phyloP scores from a whole-genome alignment of 2,888 invertebrate species.

The Diloba caeruleocephala region DNA sequence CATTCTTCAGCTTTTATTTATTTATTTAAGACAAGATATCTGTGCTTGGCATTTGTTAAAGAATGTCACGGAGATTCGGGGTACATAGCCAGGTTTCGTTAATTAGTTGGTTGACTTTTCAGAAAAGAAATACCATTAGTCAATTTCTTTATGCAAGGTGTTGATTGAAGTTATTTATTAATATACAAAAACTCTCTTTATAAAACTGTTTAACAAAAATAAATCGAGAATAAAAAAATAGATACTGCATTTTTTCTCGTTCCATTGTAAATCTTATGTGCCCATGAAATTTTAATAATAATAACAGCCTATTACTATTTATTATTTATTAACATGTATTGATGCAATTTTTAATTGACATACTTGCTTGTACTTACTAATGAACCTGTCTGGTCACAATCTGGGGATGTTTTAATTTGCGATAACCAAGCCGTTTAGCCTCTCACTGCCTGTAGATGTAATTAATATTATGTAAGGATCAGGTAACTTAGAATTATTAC shows the following conservation, averaged over 20 bases:
- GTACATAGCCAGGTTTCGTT: conserved; percentile 43
- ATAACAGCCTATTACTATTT: no score
- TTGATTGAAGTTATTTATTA: background rate
- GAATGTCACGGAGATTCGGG: conserved; percentile 33
- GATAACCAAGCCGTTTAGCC: conserved; percentile 54
- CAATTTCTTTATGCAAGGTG: background rate
- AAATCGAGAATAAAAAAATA: conserved; percentile 5
- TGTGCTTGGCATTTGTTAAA: conserved; percentile 30
- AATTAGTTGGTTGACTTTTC: conserved; percentile 19
- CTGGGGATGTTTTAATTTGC: conserved; percentile 48
- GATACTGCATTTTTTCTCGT: background rate
- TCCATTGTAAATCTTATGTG: conserved; percentile 10
- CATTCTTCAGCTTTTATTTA: conserved; percentile 74
- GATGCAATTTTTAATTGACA: background rate
- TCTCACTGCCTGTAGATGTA: conserved; percentile 52
- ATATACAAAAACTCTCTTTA: conserved; percentile 4
- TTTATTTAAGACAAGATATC: conserved; percentile 65
- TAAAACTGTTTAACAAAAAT: conserved; percentile 13
- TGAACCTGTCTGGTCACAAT: conserved; percentile 44
- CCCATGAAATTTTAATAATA: no score
- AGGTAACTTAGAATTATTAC: conserved; percentile 42
- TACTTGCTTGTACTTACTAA: conserved; percentile 26
- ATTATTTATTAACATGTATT: background rate
- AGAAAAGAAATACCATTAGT: background rate
- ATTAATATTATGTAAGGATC: conserved; percentile 46